Base-by-base conservation (phyloP, 2,113 vertebrate species). In the Xenopus borealis region DNA sequence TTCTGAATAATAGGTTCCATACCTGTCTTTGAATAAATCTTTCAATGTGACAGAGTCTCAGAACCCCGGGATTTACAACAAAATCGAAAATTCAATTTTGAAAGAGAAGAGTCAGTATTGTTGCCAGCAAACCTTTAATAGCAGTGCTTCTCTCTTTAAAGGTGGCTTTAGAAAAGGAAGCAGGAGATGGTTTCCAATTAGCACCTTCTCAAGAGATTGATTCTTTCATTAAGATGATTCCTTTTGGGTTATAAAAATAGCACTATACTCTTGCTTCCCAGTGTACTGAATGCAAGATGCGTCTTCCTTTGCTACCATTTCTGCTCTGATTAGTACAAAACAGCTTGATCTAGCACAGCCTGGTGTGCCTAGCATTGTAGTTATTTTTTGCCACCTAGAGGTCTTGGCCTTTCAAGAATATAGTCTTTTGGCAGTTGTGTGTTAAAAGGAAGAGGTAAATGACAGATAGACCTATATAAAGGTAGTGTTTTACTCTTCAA, bases 191-290 rank as follows among this genome's bases (percentile, higher is more conserved):
- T 20, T 17, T 23, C 9, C 66, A 69, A 69, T 69, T 76, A 69
- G 69, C 73, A 64, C 73, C 66, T 50, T 66, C 44, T 59, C 57
- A 40, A 45, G 46, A 57, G 14, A 64, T n/a, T 13, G 16, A 55
- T 30, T 77, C 47, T 64, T 27, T 59, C 52, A 20, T 68, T 59
- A 69, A 63, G 66, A 69, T 17, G 27, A 55, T 69, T 76, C 57
- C 47, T 63, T 63, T 18, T 61, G 33, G 17, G 61, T 20, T 45
- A 70, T 64, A 77, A 77, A 76, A 76, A 76, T 69, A 76, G 74
- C 66, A 76, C 47, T 67, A 69, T 64, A 50, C 74, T 45, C 62
- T 55, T 33, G 52, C 46, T 62, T 69, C 45, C 65, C 20, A 47
- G 65, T 16, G 17, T 72, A 72, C 23, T 69, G 59, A 68, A 64